A percentile compares a stretch with the other conserved stretches of the same genome.
phyloP scores from a whole-genome alignment of 2,797 vertebrate genomes.

The Gallinago solitaria region DNA sequence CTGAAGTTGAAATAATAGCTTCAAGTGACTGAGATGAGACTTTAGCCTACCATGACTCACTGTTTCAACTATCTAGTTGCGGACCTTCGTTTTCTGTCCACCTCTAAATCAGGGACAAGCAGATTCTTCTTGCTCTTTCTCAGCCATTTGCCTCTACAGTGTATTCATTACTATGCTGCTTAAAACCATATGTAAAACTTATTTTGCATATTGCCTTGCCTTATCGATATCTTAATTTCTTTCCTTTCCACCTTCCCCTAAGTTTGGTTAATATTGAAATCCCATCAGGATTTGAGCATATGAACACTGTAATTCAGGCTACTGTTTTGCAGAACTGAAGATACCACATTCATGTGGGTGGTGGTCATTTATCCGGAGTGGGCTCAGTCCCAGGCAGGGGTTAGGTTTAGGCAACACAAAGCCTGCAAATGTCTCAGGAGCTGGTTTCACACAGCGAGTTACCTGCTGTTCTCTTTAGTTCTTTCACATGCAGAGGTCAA shows the following conservation, averaged over 20 bases:
- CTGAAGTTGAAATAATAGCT: not conserved
- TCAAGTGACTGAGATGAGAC: not conserved
- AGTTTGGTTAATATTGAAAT: not conserved
- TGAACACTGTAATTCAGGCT: not conserved
- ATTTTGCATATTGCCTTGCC: not conserved
- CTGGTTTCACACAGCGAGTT: not conserved
- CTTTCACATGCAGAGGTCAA: constrained; percentile 52
- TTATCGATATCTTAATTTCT: not conserved
- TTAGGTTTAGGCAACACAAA: not conserved
- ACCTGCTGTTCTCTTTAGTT: constrained; percentile 8
- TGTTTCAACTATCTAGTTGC: not conserved
- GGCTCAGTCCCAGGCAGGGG: not conserved
- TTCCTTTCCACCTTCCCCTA: not conserved
- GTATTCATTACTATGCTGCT: not conserved
- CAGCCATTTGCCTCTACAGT: not conserved
- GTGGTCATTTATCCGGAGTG: not conserved
- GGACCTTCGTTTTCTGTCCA: not conserved
- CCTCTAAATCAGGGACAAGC: not conserved
- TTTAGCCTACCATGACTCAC: not conserved
- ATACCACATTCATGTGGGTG: not conserved
- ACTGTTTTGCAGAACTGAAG: not conserved
- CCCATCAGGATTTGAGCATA: not conserved
- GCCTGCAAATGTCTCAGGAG: not conserved
- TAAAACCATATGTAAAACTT: not conserved
- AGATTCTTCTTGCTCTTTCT: not conserved